These are phyloP conservation scores for Delia radicum DNA, from an alignment of 1,140 invertebrate species.

Conservation along the genomic window DNA sequence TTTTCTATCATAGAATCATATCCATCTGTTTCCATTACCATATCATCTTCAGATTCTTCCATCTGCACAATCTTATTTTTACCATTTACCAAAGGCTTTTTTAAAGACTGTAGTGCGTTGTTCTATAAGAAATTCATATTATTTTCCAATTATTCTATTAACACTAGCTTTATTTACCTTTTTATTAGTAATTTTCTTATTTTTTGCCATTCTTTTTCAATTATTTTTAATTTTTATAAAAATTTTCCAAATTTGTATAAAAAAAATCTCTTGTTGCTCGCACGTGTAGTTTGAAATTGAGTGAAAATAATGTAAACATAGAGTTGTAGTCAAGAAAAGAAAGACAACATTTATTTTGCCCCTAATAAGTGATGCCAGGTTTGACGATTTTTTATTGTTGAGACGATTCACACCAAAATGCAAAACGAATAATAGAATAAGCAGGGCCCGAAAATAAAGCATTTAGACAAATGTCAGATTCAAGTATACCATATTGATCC, in stretches of 20 bases:
- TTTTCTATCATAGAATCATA: slow-evolving; percentile 35
- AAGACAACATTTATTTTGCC: background rate
- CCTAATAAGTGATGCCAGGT: background rate
- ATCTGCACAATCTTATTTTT: background rate
- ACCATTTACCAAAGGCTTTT: background rate
- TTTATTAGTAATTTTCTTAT: background rate
- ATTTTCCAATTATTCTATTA: background rate
- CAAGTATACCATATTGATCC: too few species aligned
- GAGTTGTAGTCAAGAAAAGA: background rate
- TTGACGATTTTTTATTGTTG: too few species aligned
- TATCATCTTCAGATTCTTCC: background rate
- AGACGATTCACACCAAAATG: too few species aligned
- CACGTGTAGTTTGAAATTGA: background rate
- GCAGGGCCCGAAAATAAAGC: too few species aligned
- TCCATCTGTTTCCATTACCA: background rate
- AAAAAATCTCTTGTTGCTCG: background rate
- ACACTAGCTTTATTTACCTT: slow-evolving; percentile 8
- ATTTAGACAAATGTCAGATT: too few species aligned
- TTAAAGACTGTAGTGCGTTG: too few species aligned
- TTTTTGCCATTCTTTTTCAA: slow-evolving; percentile 1
- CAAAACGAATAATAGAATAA: too few species aligned
- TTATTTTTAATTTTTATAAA: background rate
- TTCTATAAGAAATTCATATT: background rate
- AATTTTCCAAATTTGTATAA: too few species aligned
- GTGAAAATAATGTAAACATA: slow-evolving; percentile 4